phyloP scores from a whole-genome alignment of 2,113 vertebrate species.

The Triplophysa tibetana region DNA sequence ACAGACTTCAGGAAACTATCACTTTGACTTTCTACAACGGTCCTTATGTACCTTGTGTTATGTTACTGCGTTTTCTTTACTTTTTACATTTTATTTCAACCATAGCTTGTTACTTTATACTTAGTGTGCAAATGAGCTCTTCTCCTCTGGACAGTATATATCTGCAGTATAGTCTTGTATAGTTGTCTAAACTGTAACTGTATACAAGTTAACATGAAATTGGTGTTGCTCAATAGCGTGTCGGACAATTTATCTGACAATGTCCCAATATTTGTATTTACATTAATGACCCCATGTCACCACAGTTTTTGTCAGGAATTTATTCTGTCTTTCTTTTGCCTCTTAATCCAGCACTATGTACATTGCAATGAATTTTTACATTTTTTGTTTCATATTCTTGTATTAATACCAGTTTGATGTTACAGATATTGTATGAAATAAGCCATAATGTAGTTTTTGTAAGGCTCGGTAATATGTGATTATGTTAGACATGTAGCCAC shows the following conservation, averaged over 20 bases:
- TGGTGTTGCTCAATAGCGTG: neutral
- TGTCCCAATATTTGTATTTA: neutral
- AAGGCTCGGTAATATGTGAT: constrained; percentile 2
- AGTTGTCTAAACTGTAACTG: constrained; percentile 7
- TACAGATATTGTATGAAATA: constrained; percentile 36
- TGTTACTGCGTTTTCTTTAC: neutral
- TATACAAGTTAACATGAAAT: neutral
- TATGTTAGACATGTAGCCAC: neutral
- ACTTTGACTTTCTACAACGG: neutral
- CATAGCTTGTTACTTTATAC: neutral
- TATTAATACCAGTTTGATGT: constrained; percentile 20
- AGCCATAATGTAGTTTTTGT: constrained; percentile 42
- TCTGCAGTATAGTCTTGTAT: constrained; percentile 1
- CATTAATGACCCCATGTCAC: neutral
- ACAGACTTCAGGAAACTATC: constrained; percentile 12
- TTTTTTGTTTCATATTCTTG: neutral
- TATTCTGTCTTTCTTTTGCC: neutral
- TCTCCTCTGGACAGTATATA: neutral
- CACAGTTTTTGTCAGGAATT: neutral
- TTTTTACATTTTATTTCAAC: neutral
- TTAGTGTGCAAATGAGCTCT: neutral
- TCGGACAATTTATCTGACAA: neutral
- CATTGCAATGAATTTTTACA: neutral
- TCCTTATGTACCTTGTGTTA: neutral
- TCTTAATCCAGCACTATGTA: constrained; percentile 22